A percentile compares a stretch with the other conserved stretches of the same genome.
Conservation (phyloP, 2,797 vertebrate genomes). For the Karalla daura region DNA sequence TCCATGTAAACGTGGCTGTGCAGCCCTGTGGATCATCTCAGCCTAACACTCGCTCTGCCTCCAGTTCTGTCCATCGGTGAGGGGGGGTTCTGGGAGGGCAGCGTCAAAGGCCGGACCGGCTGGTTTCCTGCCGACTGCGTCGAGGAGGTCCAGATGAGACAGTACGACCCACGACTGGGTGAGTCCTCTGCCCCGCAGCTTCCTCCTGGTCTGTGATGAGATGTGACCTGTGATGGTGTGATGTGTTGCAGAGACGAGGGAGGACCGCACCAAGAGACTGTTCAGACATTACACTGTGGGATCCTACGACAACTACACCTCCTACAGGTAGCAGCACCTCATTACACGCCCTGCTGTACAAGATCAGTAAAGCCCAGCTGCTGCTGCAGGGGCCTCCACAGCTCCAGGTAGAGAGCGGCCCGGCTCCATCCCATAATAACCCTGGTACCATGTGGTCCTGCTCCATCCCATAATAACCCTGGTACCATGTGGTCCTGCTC, state of each 20-base stretch:
- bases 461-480: no score
- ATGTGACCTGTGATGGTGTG: no score
- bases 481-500: no score
- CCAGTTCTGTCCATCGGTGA: constrained; percentile 95
- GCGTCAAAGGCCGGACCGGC: constrained; percentile 94
- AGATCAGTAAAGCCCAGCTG: not conserved
- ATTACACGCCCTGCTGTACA: constrained; percentile 32
- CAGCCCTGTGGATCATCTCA: no score
- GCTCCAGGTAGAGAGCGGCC: no score
- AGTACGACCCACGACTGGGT: constrained; percentile 93
- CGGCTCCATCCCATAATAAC: no score
- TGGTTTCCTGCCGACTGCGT: constrained; percentile 99
- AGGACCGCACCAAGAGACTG: constrained; percentile 96
- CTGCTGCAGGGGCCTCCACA: not conserved
- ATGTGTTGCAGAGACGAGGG: constrained; percentile 90
- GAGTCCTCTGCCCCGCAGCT: constrained; percentile 17
- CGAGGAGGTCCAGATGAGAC: constrained; percentile 98
- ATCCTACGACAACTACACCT: constrained; percentile 97
- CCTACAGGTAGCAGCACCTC: constrained; percentile 72
- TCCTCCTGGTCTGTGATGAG: no score
- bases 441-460: no score
- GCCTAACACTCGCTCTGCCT: constrained; percentile 21
- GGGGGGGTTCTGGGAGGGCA: constrained; percentile 98
- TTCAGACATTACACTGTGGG: constrained; percentile 98
- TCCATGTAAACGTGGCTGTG: no score